phyloP scores from a whole-genome alignment of 2,888 invertebrate genomes.

The Agrochola lychnidis region DNA sequence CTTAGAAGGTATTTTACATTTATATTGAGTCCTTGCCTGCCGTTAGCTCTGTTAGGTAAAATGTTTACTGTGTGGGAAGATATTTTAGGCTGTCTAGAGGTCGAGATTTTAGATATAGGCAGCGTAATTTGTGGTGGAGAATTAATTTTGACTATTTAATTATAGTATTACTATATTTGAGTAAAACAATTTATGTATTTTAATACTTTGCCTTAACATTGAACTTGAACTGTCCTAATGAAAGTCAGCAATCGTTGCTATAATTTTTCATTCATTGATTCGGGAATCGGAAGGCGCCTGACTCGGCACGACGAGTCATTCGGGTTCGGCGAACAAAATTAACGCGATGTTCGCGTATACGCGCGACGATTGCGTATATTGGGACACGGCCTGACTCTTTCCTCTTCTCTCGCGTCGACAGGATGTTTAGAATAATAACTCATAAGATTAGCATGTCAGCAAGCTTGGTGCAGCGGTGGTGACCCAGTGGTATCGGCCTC shows the following conservation, averaged over 20 bases:
- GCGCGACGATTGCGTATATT: background rate
- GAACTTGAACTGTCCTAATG: too few species aligned
- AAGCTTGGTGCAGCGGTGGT: too few species aligned
- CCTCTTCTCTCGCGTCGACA: background rate
- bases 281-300: background rate
- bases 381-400: background rate
- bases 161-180: background rate
- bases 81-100: slow-evolving; percentile 10
- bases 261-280: background rate
- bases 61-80: slow-evolving; percentile 13
- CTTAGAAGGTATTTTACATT: slow-evolving; percentile 52
- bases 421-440: background rate
- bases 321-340: background rate
- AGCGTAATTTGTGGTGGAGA: background rate
- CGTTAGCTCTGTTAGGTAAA: slow-evolving; percentile 23
- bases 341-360: background rate
- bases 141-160: background rate
- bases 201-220: background rate
- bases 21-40: slow-evolving; percentile 55
- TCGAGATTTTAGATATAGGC: background rate
- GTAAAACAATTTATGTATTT: background rate
- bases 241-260: too few species aligned
- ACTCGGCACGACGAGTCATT: background rate
- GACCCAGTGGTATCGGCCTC: too few species aligned
- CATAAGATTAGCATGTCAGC: too few species aligned